phyloP scores from a whole-genome alignment of 2,888 invertebrate genomes.

The Eupithecia vulgata region DNA sequence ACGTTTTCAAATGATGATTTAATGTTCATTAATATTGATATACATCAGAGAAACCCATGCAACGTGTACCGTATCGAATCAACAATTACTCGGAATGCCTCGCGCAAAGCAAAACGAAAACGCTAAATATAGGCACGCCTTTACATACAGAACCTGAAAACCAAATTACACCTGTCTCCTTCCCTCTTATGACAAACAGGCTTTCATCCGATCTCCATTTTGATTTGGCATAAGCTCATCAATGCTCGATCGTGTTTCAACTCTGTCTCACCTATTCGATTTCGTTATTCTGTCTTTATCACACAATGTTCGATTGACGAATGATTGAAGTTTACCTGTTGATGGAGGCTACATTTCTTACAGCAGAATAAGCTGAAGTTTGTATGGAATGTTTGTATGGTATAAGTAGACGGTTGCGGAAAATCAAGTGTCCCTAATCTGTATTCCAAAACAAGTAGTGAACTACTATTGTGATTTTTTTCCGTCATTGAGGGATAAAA shows the following conservation, averaged over 20 bases:
- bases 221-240: conserved; percentile 67
- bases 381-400: conserved; percentile 33
- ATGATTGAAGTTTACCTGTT: conserved; percentile 73
- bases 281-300: conserved; percentile 69
- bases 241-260: conserved; percentile 61
- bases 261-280: conserved; percentile 60
- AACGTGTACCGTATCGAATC: conserved; percentile 66
- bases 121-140: conserved; percentile 65
- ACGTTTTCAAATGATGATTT: conserved; percentile 44
- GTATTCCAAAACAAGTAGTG: not conserved
- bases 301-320: conserved; percentile 71
- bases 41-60: conserved; percentile 49
- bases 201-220: conserved; percentile 61
- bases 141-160: conserved; percentile 64
- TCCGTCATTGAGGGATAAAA: not conserved
- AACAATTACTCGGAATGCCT: conserved; percentile 68
- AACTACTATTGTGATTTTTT: not conserved
- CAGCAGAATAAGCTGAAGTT: conserved; percentile 20
- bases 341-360: conserved; percentile 68
- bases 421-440: conserved; percentile 35
- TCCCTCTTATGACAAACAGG: conserved; percentile 54
- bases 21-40: conserved; percentile 54
- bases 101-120: conserved; percentile 67
- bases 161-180: conserved; percentile 61
- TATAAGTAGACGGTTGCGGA: conserved; percentile 48